Conservation (phyloP, 2,888 invertebrate genomes). For the Leptodirus hochenwartii region DNA sequence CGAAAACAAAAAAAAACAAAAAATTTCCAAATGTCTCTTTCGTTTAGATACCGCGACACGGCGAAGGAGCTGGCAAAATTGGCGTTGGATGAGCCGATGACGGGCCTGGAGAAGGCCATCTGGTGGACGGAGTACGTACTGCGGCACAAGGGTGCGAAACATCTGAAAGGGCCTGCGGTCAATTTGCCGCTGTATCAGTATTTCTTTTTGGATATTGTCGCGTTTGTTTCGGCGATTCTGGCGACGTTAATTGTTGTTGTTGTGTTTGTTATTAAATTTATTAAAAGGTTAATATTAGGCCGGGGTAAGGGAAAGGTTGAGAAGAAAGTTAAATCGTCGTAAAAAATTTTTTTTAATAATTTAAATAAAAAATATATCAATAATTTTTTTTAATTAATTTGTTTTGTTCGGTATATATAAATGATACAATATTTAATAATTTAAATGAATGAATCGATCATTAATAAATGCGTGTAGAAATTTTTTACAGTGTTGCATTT, state of each 20-base stretch:
- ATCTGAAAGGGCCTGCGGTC: conserved; percentile 10
- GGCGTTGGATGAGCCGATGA: conserved; percentile 10
- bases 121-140: conserved; percentile 13
- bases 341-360: too few relatives aligned
- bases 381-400: too few relatives aligned
- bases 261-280: too few relatives aligned
- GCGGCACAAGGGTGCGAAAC: conserved; percentile 11
- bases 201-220: conserved; percentile 11
- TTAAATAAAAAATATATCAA: too few relatives aligned
- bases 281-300: too few relatives aligned
- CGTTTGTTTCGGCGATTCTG: neutral
- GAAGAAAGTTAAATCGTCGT: too few relatives aligned
- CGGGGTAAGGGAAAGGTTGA: too few relatives aligned
- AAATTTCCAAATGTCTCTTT: neutral
- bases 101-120: conserved; percentile 11
- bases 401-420: too few relatives aligned
- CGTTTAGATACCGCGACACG: conserved; percentile 7
- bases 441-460: too few relatives aligned
- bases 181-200: conserved; percentile 12
- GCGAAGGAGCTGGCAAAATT: conserved; percentile 6
- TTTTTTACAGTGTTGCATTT: too few relatives aligned
- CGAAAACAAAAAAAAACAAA: neutral
- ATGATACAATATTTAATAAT: too few relatives aligned
- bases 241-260: neutral
- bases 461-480: too few relatives aligned